Percentiles rank a stretch among this genome's conserved stretches.
Evolutionary conservation across 2,888 invertebrate genomes (phyloP).

Genomic region (Platyscelio sp.): DNA sequence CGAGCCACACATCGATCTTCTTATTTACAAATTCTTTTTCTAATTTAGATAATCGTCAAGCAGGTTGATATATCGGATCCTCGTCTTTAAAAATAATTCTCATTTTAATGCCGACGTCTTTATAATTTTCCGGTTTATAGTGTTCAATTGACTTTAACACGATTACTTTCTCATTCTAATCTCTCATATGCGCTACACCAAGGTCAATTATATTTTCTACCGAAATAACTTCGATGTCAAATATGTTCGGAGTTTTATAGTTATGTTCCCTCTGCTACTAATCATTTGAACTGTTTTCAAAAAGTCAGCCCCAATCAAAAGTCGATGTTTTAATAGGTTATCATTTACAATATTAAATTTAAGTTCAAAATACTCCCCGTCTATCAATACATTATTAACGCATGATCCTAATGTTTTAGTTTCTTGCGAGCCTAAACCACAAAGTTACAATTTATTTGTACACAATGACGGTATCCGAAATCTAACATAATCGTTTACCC

Average conservation of each 20-base stretch:
- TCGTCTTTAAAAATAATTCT: not conserved
- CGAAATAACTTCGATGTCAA: no score
- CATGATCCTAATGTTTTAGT: not conserved
- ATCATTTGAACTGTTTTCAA: not conserved
- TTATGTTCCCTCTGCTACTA: not conserved
- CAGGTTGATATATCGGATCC: not conserved
- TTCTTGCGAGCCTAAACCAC: not conserved
- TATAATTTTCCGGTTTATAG: not conserved
- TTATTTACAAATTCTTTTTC: not conserved
- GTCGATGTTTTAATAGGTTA: not conserved
- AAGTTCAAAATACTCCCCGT: not conserved
- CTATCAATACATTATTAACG: not conserved
- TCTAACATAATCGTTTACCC: not conserved
- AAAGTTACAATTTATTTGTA: not conserved
- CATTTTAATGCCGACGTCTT: not conserved
- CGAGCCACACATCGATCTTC: not conserved
- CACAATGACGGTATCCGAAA: not conserved
- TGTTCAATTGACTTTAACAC: not conserved
- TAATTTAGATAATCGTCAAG: not conserved
- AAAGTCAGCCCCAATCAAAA: not conserved
- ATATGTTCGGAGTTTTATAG: no score
- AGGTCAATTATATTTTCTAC: no score
- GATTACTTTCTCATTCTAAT: not conserved
- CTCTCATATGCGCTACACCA: not conserved
- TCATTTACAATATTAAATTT: not conserved